Percentiles rank a stretch among this genome's conserved stretches.
These are phyloP conservation scores for Morone saxatilis DNA, from an alignment of 2,113 vertebrate genomes.

Conservation along the genomic window DNA sequence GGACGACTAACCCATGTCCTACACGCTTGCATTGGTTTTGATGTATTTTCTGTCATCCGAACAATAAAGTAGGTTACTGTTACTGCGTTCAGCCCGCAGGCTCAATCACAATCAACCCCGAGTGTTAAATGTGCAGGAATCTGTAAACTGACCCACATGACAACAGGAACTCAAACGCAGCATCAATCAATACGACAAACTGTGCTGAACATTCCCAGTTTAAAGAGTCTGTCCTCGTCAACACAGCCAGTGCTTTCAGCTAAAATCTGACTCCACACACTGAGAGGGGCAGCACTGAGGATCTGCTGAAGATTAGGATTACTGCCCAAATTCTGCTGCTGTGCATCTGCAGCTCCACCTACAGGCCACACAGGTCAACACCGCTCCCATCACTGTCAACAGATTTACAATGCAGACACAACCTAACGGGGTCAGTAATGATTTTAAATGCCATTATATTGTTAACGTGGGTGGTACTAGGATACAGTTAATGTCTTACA, in stretches of 20 bases:
- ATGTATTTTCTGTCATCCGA: background rate
- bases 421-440: background rate
- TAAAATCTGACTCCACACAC: background rate
- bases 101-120: background rate
- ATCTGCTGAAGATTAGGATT: constrained; percentile 13
- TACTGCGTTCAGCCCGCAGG: background rate
- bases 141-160: background rate
- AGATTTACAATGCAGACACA: background rate
- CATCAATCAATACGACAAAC: background rate
- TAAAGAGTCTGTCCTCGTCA: background rate
- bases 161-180: constrained; percentile 2
- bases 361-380: constrained; percentile 15
- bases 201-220: background rate
- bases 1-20: background rate
- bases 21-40: no score
- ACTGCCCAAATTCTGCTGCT: background rate
- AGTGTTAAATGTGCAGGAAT: background rate
- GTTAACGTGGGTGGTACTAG: background rate
- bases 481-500: background rate
- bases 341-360: constrained; percentile 44
- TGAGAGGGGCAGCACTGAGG: background rate
- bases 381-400: constrained; percentile 1
- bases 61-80: background rate
- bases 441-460: background rate
- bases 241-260: background rate